These are phyloP conservation scores for Choloepus didactylus DNA, from an alignment of 2,797 vertebrate species.

Conservation along the genomic window DNA sequence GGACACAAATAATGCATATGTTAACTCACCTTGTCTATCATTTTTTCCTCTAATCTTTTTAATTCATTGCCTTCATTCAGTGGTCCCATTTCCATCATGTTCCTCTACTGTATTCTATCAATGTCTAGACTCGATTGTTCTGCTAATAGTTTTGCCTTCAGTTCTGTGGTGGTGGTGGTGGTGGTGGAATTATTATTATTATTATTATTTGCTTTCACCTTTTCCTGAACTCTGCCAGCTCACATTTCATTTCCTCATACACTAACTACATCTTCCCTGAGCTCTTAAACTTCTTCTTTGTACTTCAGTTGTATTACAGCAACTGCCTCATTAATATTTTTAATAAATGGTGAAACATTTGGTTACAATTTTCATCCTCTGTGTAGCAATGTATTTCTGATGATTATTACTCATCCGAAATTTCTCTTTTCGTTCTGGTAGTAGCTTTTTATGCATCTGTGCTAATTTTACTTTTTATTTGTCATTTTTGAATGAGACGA, in stretches of 20 bases:
- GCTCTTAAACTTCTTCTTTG: neutral
- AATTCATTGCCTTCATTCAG: neutral
- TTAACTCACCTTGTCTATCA: neutral
- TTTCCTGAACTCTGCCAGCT: slow-evolving; percentile 27
- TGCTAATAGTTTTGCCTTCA: neutral
- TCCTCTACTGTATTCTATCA: neutral
- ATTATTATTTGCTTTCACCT: neutral
- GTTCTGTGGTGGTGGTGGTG: neutral
- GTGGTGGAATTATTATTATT: neutral
- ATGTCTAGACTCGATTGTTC: neutral
- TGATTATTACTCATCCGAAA: neutral
- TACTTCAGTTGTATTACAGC: neutral
- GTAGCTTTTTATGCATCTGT: neutral
- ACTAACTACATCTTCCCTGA: neutral
- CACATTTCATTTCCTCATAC: neutral
- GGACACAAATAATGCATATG: neutral
- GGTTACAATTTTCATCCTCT: neutral
- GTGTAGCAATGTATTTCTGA: neutral
- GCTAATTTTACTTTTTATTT: neutral
- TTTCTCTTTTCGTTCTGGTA: neutral
- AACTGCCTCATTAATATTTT: neutral
- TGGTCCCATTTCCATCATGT: neutral
- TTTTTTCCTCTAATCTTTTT: neutral
- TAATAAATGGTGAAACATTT: neutral
- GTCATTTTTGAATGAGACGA: neutral